Base-by-base conservation (phyloP, 2,113 vertebrate genomes). In the Archilochus colubris region DNA sequence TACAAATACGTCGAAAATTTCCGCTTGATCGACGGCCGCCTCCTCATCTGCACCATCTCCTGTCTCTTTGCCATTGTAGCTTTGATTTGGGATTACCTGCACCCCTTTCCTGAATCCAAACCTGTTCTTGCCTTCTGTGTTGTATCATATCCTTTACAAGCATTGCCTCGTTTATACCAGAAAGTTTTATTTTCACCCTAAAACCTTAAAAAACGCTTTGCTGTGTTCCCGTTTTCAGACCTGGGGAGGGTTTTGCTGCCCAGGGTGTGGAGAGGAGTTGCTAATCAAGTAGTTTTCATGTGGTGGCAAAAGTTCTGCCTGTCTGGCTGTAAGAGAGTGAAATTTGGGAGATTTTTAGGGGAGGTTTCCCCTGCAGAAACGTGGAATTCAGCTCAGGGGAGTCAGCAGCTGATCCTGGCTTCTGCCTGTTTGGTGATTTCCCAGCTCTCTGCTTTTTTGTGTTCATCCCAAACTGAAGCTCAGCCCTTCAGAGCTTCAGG, bases 31-130 rank as follows among this genome's bases (percentile, higher is more conserved):
- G 99, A 99, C 5, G 99, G 99, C 5, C 99, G 99, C 22, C 99
- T 99, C 93, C 23, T 99, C 70, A 99, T 99, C 97, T 99, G 99
- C 96, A 99, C 99, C 0, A 95, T 99, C 74, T 99, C 99, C 14
- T 99, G 99, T 89, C 97, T 99, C 94, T 99, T 99, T 0, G 99
- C 99, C 46, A 98, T 99, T 5, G 97, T 99, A 40, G 99, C 99
- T 82, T 97, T 99, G 96, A 98, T 99, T 75, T 99, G 99, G 99
- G 99, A 99, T 96, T 99, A 99, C 91, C 97, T 99, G 73, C 98
- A 99, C 64, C 99, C 99, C 0, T 99, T 99, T 80, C 99, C 99
- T 1, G 98, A 99, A 86, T 99, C 99, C 85, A 99, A 99, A 88
- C 99, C 99, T 0, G 99, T 99, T 7, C 98, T 99, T 38, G 99